Evolutionary conservation across 2,113 vertebrate genomes (phyloP).

Genomic region (Seriola aureovittata): DNA sequence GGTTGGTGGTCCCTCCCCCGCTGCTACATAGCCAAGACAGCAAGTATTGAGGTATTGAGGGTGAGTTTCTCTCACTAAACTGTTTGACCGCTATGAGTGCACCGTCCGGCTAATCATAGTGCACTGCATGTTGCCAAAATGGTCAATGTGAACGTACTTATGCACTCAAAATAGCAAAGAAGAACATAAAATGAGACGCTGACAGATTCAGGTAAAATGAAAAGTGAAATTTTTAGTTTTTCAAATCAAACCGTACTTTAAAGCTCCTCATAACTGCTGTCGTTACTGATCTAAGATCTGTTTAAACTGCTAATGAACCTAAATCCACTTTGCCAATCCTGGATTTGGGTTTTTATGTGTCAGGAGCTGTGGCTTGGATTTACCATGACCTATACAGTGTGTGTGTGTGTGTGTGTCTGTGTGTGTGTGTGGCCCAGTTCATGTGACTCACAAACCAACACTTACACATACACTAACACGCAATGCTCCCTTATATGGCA

Average conservation of each 20-base stretch:
- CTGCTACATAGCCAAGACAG: too few species aligned
- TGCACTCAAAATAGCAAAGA: too few species aligned
- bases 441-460: conserved; percentile 58
- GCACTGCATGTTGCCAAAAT: too few species aligned
- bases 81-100: too few species aligned
- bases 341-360: conserved; percentile 40
- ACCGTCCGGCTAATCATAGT: too few species aligned
- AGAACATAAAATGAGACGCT: too few species aligned
- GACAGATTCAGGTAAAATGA: not conserved
- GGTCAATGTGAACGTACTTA: too few species aligned
- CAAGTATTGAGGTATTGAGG: too few species aligned
- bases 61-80: too few species aligned
- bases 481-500: conserved; percentile 52
- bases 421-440: conserved; percentile 19
- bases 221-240: not conserved
- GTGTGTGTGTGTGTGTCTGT: conserved; percentile 2
- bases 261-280: not conserved
- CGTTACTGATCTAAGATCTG: not conserved
- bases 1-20: too few species aligned
- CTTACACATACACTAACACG: conserved; percentile 28
- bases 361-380: conserved; percentile 43
- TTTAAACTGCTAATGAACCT: not conserved
- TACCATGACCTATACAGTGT: not conserved
- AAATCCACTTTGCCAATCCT: conserved; percentile 25
- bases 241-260: not conserved